Evolutionary conservation across 2,888 invertebrate genomes (phyloP).

Genomic region (Eupithecia abbreviata): DNA sequence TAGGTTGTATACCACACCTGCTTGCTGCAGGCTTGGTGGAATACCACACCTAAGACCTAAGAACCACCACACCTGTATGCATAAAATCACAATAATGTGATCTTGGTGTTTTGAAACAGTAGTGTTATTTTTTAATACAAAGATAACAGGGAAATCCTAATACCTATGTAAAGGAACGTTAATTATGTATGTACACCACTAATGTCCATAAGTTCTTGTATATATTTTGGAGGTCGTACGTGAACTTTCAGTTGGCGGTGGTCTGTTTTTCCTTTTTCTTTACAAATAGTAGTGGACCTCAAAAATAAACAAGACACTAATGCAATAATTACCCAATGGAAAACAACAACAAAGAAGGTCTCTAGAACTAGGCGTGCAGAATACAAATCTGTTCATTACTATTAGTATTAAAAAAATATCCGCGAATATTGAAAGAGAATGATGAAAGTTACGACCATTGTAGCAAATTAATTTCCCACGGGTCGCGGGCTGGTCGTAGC

Average conservation of each 20-base stretch:
- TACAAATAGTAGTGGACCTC: too few species aligned
- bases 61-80: too few species aligned
- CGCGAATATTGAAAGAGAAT: constrained; percentile 49
- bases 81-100: neutral
- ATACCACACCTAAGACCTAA: too few species aligned
- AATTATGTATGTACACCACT: neutral
- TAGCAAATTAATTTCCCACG: constrained; percentile 62
- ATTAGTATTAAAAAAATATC: neutral
- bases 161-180: neutral
- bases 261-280: too few species aligned
- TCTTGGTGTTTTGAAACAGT: neutral
- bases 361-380: neutral
- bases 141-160: neutral
- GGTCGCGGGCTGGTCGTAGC: constrained; percentile 39
- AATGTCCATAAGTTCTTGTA: too few species aligned
- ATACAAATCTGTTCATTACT: neutral
- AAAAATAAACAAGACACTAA: too few species aligned
- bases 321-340: too few species aligned
- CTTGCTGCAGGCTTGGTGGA: too few species aligned
- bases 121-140: neutral
- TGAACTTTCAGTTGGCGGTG: too few species aligned
- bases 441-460: constrained; percentile 54
- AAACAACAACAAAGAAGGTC: too few species aligned
- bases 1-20: too few species aligned
- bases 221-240: too few species aligned